Base-by-base conservation (phyloP, 2,113 vertebrate genomes). In the Megaptera novaeangliae region DNA sequence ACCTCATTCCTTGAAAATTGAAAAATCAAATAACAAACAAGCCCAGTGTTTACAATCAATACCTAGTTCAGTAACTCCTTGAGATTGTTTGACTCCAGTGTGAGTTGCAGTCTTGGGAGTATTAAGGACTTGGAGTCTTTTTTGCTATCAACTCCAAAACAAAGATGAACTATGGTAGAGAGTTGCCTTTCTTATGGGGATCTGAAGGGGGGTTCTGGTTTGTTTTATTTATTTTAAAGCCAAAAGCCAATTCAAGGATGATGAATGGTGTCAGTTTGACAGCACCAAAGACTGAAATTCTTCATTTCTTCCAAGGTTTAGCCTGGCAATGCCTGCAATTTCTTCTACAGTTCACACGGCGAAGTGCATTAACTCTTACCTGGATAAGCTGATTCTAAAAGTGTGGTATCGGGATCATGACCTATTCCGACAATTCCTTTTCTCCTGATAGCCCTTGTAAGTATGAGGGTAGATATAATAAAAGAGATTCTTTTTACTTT, bases 1-100 rank as follows among this genome's bases (percentile, higher is more conserved):
- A 98, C 89, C 86, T 97, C 97, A 94, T 94, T 98, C 91, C 72
- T 81, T 92, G 95, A 95, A 97, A 98, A 98, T 25, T 96, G 96
- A 97, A 98, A 99, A 98, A 39, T 88, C 96, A 97, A 98, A 98
- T 82, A 92, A 91, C 96, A 97, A 97, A 39, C 86, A 83, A 91
- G 44, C 77, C 91, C 84, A 97, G 52, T 95, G 95, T 97, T 95
- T 98, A 95, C 98, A 98, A 96, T 97, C 97, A 97, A 75, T 96
- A 88, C 83, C 88, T 91, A 96, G 96, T 92, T 82, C 63, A 71
- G 95, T 97, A 97, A 77, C 81, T 94, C 78, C 84, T 97, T 83
- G 88, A 92, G 59, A 90, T 94, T 97, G 95, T 88, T 92, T 93
- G 81, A 46, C 64, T 96, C 85, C 49, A 27, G 92, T 77, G 72